Percentiles rank a stretch among this genome's conserved stretches.
phyloP scores from a whole-genome alignment of 1,140 invertebrate genomes.

The Drosophila tristis region DNA sequence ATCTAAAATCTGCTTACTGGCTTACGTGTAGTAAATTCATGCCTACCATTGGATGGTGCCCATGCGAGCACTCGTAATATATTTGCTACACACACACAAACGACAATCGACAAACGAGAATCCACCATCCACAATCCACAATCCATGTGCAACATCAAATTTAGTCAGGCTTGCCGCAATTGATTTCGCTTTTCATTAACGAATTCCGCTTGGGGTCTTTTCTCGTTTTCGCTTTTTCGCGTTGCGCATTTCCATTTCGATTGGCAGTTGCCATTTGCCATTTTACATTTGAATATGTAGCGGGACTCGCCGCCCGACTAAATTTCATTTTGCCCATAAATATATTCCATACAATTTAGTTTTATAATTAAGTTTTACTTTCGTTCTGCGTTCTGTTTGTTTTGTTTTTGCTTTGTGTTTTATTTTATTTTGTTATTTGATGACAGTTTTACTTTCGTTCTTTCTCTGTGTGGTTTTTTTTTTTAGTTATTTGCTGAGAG shows the following conservation, averaged over 20 bases:
- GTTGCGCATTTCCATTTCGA: neutral
- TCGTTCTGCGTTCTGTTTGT: constrained; percentile 17
- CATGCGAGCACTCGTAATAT: constrained; percentile 5
- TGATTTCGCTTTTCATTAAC: constrained; percentile 19
- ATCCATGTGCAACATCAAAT: constrained; percentile 39
- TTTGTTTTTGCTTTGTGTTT: neutral
- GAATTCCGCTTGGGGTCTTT: no score
- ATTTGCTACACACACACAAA: constrained; percentile 28
- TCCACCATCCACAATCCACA: no score
- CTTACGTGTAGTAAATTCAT: constrained; percentile 76
- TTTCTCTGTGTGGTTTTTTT: no score
- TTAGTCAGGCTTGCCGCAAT: constrained; percentile 44
- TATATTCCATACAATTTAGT: constrained; percentile 51
- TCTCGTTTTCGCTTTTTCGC: no score
- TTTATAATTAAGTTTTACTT: constrained; percentile 50
- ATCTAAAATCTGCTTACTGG: constrained; percentile 69
- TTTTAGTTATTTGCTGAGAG: constrained; percentile 46
- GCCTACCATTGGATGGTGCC: constrained; percentile 52
- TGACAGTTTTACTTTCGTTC: constrained; percentile 27
- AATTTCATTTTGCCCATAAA: constrained; percentile 55
- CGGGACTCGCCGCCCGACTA: constrained; percentile 24
- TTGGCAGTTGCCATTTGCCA: constrained; percentile 7
- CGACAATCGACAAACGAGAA: no score
- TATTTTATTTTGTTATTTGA: constrained; percentile 27
- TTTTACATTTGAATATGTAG: constrained; percentile 21